Base-by-base conservation (phyloP, 2,113 vertebrate genomes). In the Quiscalus mexicanus region DNA sequence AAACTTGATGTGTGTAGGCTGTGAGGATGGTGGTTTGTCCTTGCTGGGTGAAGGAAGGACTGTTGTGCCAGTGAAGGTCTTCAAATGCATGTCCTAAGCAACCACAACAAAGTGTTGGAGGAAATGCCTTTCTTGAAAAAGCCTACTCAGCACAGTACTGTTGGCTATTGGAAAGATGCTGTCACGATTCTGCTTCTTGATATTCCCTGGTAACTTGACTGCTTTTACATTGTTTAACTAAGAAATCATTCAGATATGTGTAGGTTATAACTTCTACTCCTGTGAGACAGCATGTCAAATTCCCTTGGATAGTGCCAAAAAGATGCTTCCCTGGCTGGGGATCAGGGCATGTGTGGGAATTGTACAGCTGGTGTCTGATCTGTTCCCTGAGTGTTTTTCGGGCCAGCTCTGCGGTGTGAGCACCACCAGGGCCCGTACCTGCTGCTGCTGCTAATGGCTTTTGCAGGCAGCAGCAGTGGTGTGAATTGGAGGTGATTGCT, bases 361-460 rank as follows among this genome's bases (percentile, higher is more conserved):
- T 41, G 37, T 47, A 1, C 60, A 94, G 90, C 60, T 81, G 71
- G 17, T 49, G 37, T 58, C 39, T 45, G 56, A 24, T 13, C 55
- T 67, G 20, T 73, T 89, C 35, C 27, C 30, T 35, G 37, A 10
- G 22, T 10, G 1, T 50, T 55, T 63, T 27, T 55, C 28, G 14
- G 78, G 41, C 55, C 33, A 28, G 67, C 64, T 59, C 67, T 88
- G 58, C 12, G 1, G 4, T 33, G 52, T 31, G 82, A 84, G 17
- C 79, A 90, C 59, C 85, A 53, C 44, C 28, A 5, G 1, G 8
- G 33, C 50, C 47, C 33, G 0, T 81, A 59, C 71, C 83, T 95
- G 92, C 87, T 93, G 95, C 85, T 93, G 95, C n/a, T 80, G 15
- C 25, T 88, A 33, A 68, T 49, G 71, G 56, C 88, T 88, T 33